These are phyloP conservation scores for Hartigia nigra DNA, from an alignment of 2,888 invertebrate species.

Conservation along the genomic window DNA sequence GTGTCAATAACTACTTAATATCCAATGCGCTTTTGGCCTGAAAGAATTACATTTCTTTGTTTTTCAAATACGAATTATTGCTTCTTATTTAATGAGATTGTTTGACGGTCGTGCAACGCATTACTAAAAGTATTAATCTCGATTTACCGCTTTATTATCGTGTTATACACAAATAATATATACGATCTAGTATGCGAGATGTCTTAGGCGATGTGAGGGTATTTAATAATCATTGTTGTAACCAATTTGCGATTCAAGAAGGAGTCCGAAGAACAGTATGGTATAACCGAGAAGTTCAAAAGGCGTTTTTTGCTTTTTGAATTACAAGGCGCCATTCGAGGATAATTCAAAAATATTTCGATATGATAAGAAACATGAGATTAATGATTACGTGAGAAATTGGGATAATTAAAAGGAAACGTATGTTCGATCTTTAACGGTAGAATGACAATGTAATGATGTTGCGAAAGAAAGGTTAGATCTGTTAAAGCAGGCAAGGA, in stretches of 20 bases:
- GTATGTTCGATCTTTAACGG: not conserved
- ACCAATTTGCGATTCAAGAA: not conserved
- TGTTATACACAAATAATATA: not conserved
- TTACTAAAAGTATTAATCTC: not conserved
- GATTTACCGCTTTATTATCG: not conserved
- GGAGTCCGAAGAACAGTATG: not conserved
- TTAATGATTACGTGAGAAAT: not conserved
- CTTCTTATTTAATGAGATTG: not conserved
- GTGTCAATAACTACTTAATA: not conserved
- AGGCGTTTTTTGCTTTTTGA: not conserved
- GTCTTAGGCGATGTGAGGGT: not conserved
- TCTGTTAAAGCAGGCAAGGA: not conserved
- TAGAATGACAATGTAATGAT: not conserved
- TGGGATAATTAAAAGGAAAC: not conserved
- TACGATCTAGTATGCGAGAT: not conserved
- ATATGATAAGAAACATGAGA: not conserved
- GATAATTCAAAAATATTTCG: not conserved
- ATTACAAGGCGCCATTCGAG: not conserved
- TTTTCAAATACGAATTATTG: not conserved
- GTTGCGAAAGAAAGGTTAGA: not conserved
- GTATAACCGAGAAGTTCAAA: not conserved
- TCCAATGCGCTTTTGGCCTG: not conserved
- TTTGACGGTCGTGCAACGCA: not conserved
- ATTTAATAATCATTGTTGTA: not conserved
- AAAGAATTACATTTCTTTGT: not conserved